A percentile compares a stretch with the other conserved stretches of the same genome.
Conservation (phyloP, 2,797 vertebrate genomes). For the Eurystomus glaucurus region DNA sequence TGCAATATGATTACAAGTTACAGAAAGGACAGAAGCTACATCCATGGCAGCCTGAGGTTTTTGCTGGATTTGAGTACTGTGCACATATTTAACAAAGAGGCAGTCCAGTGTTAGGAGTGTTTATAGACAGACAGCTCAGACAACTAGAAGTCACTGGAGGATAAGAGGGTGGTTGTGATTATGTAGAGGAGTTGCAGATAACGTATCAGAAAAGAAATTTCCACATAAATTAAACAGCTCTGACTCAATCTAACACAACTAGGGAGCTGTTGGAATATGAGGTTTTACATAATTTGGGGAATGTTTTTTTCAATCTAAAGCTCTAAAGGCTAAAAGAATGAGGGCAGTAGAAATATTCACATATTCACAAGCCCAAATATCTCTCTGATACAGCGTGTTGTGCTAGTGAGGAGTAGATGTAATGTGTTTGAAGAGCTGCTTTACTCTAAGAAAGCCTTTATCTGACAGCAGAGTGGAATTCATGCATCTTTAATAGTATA, state of each 20-base stretch:
- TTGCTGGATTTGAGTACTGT: neutral
- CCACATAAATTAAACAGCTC: neutral
- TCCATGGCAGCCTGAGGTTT: neutral
- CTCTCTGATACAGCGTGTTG: neutral
- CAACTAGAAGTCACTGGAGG: neutral
- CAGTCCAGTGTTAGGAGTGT: neutral
- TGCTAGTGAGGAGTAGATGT: neutral
- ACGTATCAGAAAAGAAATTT: neutral
- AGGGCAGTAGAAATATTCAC: neutral
- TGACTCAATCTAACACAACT: neutral
- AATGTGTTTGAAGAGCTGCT: neutral
- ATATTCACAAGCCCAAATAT: neutral
- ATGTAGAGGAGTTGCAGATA: neutral
- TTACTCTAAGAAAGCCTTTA: neutral
- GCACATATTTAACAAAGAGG: neutral
- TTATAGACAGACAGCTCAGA: neutral
- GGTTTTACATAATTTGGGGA: neutral
- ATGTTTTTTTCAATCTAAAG: neutral
- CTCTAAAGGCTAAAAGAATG: neutral
- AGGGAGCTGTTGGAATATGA: neutral
- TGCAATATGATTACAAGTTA: slow-evolving; percentile 14
- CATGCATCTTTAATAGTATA: slow-evolving; percentile 39
- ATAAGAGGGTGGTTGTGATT: neutral
- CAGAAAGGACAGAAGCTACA: slow-evolving; percentile 12
- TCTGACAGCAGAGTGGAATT: neutral